These are phyloP conservation scores for Varecia variegata DNA, from an alignment of 2,797 vertebrate genomes.

Conservation along the genomic window DNA sequence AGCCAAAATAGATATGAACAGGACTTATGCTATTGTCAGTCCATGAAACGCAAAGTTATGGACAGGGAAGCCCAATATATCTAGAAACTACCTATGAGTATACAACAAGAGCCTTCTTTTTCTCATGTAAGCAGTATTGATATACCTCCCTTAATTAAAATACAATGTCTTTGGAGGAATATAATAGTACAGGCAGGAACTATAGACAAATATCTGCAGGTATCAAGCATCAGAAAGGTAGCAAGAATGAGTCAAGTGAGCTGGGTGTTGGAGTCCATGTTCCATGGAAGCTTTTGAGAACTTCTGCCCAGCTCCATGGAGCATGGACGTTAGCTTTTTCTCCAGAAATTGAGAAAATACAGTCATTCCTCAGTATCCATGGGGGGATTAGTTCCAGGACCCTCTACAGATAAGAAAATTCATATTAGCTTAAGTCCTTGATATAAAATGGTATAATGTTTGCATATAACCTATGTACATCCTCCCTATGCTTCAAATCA, in stretches of 20 bases:
- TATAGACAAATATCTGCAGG: background rate
- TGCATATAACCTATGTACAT: background rate
- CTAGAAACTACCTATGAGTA: background rate
- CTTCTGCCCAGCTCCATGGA: background rate
- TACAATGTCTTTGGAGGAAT: accelerated
- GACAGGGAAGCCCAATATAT: background rate
- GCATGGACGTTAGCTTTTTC: background rate
- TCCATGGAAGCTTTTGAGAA: background rate
- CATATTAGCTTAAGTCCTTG: background rate
- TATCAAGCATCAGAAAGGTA: background rate
- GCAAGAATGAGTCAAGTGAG: background rate
- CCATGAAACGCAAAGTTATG: background rate
- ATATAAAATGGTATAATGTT: background rate
- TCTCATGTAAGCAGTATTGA: background rate
- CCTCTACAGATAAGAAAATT: background rate
- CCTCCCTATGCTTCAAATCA: background rate
- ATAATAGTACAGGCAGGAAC: background rate
- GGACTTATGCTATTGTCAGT: background rate
- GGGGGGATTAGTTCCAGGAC: background rate
- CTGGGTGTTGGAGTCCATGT: accelerated
- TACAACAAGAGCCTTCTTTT: background rate
- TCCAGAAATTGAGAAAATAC: background rate
- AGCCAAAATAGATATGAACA: background rate
- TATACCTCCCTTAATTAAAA: background rate
- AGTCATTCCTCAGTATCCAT: background rate